Base-by-base conservation (phyloP, 2,888 invertebrate genomes). In the Orthosia gothica region DNA sequence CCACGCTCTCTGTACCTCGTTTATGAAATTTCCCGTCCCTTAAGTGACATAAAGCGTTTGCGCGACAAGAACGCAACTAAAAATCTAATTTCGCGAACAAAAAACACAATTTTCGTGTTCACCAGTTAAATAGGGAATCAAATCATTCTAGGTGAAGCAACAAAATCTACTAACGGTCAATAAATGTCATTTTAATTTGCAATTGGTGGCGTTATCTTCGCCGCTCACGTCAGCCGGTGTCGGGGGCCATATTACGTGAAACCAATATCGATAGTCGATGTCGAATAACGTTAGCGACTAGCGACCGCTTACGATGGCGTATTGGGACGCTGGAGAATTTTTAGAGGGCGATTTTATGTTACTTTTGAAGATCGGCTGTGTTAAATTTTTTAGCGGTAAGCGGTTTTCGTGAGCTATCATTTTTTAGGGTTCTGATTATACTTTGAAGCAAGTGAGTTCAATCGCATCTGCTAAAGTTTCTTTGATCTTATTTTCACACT, bases 181-280 rank as follows among this genome's bases (percentile, higher is more conserved):
- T 94, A 94, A 94, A 93, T 88, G 91, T 91, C 90, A 89, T 91
- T 93, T 93, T 93, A 93, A 94, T 93, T 93, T 91, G 92, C 92
- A 90, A 91, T 93, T 92, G 89, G 88, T 82, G 83, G 86, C 84
- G 89, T 89, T 93, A 92, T 92, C 92, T 91, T 86, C 75, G 74
- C 73, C 72, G 84, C 89, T 89, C 90, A 89, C 91, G 90, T 90
- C 87, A 90, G 83, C 80, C 83, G 85, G 79, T 74, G 83, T 76
- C 86, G 83, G 82, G 84, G 86, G 86, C 82, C 85, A 76, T 86
- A 85, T 89, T 87, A 84, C 83, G 86, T 68, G 75, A 74, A 70
- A n/a, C 73, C 70, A 80, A 79, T 83, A 73, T 77, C 84, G 84
- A 78, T 78, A 82, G 75, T 74, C 73, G 55, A 72, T 70, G 74